Evolutionary conservation across 2,888 invertebrate genomes (phyloP).

Genomic region (Agrochola macilenta): DNA sequence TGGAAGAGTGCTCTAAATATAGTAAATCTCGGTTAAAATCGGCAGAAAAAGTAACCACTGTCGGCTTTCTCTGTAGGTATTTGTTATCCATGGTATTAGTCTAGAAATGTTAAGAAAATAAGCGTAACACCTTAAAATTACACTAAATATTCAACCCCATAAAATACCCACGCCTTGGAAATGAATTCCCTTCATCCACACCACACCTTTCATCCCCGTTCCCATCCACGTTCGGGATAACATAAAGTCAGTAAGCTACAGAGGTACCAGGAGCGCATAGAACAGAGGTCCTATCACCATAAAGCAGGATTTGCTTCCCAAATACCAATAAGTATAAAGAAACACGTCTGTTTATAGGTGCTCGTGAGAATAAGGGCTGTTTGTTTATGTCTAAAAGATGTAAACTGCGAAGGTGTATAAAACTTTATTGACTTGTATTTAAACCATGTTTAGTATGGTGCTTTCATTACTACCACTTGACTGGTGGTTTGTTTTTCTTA

Average conservation of each 20-base stretch:
- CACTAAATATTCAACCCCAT: background rate
- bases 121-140: background rate
- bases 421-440: constrained; percentile 2
- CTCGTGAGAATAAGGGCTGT: background rate
- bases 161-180: constrained; percentile 5
- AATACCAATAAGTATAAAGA: constrained; percentile 35
- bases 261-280: constrained; percentile 63
- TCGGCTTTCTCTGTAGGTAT: background rate
- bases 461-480: background rate
- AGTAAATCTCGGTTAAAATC: background rate
- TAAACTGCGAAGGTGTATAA: constrained; percentile 15
- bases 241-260: constrained; percentile 55
- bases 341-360: constrained; percentile 18
- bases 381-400: constrained; percentile 29
- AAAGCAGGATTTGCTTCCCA: constrained; percentile 65
- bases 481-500: background rate
- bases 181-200: background rate
- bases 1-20: background rate
- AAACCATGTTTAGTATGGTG: background rate
- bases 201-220: background rate
- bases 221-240: constrained; percentile 22
- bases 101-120: background rate
- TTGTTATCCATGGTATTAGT: background rate
- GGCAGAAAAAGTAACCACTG: background rate
- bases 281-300: constrained; percentile 63